These are phyloP conservation scores for Dryomyza anilis DNA, from an alignment of 2,888 invertebrate genomes.

Conservation along the genomic window DNA sequence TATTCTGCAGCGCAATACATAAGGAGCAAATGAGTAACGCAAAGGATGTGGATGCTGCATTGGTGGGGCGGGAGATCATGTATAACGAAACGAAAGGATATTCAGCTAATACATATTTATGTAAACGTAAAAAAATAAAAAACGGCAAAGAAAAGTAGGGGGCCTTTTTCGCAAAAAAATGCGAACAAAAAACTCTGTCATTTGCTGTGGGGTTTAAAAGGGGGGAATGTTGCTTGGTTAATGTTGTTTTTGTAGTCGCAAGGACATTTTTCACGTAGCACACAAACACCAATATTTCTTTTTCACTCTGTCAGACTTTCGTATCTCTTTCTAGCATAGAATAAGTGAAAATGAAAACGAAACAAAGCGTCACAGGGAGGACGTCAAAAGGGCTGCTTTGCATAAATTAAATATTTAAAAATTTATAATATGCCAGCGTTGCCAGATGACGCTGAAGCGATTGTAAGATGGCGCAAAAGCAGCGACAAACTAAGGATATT, in stretches of 20 bases:
- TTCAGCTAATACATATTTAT: slow-evolving; percentile 12
- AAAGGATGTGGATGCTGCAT: not conserved
- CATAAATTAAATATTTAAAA: slow-evolving; percentile 26
- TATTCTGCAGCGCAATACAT: not conserved
- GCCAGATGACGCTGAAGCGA: slow-evolving; percentile 20
- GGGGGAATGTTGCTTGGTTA: too few species aligned
- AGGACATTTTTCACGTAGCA: not conserved
- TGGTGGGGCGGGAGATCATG: not conserved
- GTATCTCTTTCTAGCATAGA: too few species aligned
- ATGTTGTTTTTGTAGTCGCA: not conserved
- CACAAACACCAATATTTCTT: too few species aligned
- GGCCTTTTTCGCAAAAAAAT: too few species aligned
- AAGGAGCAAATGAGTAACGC: slow-evolving; percentile 7
- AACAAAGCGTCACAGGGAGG: not conserved
- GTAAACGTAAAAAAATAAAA: not conserved
- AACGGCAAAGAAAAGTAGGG: not conserved
- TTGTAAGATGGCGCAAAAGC: not conserved
- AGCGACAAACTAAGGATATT: not conserved
- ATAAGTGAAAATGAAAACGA: slow-evolving; percentile 11
- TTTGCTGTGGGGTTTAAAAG: not conserved
- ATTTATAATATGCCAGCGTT: slow-evolving; percentile 18
- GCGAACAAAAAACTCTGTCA: not conserved
- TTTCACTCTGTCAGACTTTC: not conserved
- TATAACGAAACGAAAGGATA: slow-evolving; percentile 3
- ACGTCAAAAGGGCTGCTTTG: slow-evolving; percentile 19